Percentiles rank a stretch among this genome's conserved stretches.
Conservation (phyloP, 2,888 invertebrate genomes). For the Chalcosyrphus nemorum region DNA sequence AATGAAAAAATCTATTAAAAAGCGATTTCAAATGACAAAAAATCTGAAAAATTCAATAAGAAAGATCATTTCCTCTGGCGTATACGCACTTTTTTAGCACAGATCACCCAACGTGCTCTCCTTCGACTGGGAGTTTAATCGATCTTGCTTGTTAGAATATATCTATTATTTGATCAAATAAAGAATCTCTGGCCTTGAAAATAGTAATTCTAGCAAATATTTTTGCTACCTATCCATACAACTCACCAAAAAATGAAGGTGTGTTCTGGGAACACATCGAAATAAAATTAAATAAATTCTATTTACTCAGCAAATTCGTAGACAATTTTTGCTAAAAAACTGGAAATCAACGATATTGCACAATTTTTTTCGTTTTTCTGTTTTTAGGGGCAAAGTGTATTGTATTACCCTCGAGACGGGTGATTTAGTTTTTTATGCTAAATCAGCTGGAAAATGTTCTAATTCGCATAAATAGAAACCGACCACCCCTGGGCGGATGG, state of each 20-base stretch:
- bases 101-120: no score
- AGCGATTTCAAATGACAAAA: not conserved
- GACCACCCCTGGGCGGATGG: not conserved
- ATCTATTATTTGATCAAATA: conserved; percentile 18
- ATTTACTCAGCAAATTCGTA: conserved; percentile 31
- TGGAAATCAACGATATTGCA: conserved; percentile 50
- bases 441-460: conserved; percentile 65
- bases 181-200: conserved; percentile 19
- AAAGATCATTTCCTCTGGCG: not conserved
- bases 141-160: not conserved
- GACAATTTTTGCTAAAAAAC: conserved; percentile 38
- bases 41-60: not conserved
- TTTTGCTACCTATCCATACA: conserved; percentile 13
- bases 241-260: not conserved
- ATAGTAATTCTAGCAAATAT: conserved; percentile 18
- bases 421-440: conserved; percentile 6
- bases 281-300: not conserved
- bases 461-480: conserved; percentile 59
- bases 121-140: no score
- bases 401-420: conserved; percentile 15
- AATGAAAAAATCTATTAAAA: not conserved
- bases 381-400: conserved; percentile 41
- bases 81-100: conserved; percentile 5
- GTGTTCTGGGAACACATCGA: not conserved
- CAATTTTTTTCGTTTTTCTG: no score